Evolutionary conservation across 35 echinoderm and acorn worm genomes (phyloP).

Genomic region (Lytechinus pictus): DNA sequence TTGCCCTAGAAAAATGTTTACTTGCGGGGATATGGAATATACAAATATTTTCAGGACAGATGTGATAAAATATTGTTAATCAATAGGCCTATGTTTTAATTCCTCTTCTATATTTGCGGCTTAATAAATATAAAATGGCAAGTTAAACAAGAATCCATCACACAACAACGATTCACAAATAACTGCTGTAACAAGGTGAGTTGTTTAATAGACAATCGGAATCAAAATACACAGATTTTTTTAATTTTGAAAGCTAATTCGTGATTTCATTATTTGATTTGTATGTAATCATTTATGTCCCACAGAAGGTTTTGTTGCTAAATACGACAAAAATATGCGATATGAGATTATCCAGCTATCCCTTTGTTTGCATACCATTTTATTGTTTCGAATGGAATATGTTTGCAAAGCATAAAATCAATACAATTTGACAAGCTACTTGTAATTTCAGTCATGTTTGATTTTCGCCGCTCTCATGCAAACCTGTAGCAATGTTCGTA

Average conservation of each 20-base stretch:
- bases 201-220: background rate
- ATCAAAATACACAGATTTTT: background rate
- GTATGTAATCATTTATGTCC: background rate
- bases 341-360: background rate
- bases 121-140: background rate
- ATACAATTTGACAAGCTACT: background rate
- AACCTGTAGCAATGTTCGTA: background rate
- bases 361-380: background rate
- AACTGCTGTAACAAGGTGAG: background rate
- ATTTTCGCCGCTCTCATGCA: background rate
- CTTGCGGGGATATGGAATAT: no score
- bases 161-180: no score
- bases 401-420: background rate
- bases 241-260: background rate
- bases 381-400: background rate
- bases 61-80: no score
- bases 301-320: background rate
- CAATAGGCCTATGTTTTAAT: background rate
- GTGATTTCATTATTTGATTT: background rate
- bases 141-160: background rate
- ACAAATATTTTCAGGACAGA: no score
- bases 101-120: background rate
- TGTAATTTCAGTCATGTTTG: background rate
- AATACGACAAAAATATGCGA: background rate
- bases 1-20: no score